Percentiles rank a stretch among this genome's conserved stretches.
Conservation (phyloP, 1,140 invertebrate species). For the Drosophila sp. region DNA sequence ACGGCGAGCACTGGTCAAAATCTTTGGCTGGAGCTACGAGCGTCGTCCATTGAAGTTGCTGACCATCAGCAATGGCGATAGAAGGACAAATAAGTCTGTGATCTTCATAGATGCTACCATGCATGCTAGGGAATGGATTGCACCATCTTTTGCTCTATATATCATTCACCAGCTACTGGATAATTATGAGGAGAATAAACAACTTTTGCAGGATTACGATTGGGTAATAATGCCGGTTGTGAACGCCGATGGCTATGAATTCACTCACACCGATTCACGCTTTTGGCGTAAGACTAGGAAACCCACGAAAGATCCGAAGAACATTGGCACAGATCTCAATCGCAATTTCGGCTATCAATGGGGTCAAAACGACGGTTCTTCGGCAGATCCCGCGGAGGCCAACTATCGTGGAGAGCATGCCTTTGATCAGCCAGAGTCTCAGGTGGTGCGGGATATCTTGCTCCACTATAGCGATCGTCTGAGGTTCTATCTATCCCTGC, state of each 20-base stretch:
- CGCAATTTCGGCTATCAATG: slow-evolving; percentile 89
- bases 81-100: slow-evolving; percentile 84
- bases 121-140: slow-evolving; percentile 90
- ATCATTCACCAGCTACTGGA: slow-evolving; percentile 87
- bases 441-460: slow-evolving; percentile 85
- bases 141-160: slow-evolving; percentile 87
- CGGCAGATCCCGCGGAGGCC: slow-evolving; percentile 87
- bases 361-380: slow-evolving; percentile 87
- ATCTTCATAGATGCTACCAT: slow-evolving; percentile 87
- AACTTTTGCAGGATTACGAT: slow-evolving; percentile 86
- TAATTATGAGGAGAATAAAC: slow-evolving; percentile 84
- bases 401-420: slow-evolving; percentile 88
- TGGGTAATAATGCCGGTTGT: slow-evolving; percentile 87
- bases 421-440: slow-evolving; percentile 90
- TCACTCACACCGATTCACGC: slow-evolving; percentile 75
- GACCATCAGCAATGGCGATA: slow-evolving; percentile 85
- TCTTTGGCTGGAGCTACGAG: slow-evolving; percentile 85
- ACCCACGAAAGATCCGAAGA: slow-evolving; percentile 36
- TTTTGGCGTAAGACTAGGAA: slow-evolving; percentile 86
- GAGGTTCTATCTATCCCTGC: slow-evolving; percentile 89
- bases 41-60: slow-evolving; percentile 85
- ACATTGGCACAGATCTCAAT: slow-evolving; percentile 87
- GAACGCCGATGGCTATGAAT: slow-evolving; percentile 86
- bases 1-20: slow-evolving; percentile 82
- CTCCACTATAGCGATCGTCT: slow-evolving; percentile 85